These are phyloP conservation scores for Vespertilio murinus DNA, from an alignment of 2,797 vertebrate species.

Conservation along the genomic window DNA sequence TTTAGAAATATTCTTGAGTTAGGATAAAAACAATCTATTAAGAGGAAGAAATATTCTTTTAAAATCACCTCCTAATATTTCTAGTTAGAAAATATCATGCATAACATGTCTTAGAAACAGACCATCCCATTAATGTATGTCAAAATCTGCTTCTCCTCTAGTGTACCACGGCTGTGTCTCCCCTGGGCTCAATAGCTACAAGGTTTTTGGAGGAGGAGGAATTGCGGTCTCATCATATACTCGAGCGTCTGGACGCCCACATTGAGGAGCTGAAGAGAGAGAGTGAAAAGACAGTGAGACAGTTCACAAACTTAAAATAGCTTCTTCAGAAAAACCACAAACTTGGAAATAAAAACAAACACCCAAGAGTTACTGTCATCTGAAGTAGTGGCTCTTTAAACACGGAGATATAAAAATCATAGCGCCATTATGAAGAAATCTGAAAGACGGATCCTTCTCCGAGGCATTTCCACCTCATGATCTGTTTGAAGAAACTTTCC, in stretches of 20 bases:
- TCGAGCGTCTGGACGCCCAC: slow-evolving; percentile 90
- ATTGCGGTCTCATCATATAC: slow-evolving; percentile 86
- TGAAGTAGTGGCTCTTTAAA: slow-evolving; percentile 4
- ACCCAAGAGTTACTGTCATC: background rate
- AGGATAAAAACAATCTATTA: slow-evolving; percentile 18
- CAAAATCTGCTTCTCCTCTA: slow-evolving; percentile 70
- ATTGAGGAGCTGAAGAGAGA: slow-evolving; percentile 90
- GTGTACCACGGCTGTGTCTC: slow-evolving; percentile 82
- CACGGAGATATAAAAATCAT: background rate
- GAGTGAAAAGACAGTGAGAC: slow-evolving; percentile 87
- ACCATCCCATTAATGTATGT: background rate
- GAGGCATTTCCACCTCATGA: background rate
- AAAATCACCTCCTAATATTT: slow-evolving; percentile 4
- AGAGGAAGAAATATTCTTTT: background rate
- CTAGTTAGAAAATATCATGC: slow-evolving; percentile 33
- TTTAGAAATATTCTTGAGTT: background rate
- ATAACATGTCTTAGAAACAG: background rate
- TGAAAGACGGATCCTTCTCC: background rate
- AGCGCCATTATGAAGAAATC: background rate
- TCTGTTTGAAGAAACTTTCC: slow-evolving; percentile 34
- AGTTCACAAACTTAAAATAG: slow-evolving; percentile 82
- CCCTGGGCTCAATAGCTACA: slow-evolving; percentile 84
- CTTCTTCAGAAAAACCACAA: background rate
- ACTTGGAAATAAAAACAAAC: slow-evolving; percentile 17
- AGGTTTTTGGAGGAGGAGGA: slow-evolving; percentile 92